These are phyloP conservation scores for Myotis brandtii DNA, from an alignment of 2,113 vertebrate genomes.

Conservation along the genomic window DNA sequence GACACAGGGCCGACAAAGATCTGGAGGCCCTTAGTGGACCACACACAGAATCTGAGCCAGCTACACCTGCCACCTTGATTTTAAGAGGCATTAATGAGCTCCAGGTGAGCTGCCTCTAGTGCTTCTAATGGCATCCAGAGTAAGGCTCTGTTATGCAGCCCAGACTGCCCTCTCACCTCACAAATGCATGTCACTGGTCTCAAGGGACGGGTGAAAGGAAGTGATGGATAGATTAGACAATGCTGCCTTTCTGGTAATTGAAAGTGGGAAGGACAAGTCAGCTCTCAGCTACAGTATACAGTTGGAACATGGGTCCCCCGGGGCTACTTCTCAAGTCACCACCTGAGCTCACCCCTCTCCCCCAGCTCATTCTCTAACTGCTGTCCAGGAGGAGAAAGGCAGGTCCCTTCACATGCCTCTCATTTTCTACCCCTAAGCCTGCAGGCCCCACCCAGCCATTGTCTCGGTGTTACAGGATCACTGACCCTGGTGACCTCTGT, in stretches of 20 bases:
- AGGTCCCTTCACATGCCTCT: neutral
- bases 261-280: neutral
- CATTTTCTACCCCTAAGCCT: rapidly evolving
- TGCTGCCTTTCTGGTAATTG: neutral
- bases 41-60: neutral
- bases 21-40: neutral
- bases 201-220: neutral
- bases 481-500: neutral
- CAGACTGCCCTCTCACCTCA: slow-evolving; percentile 22
- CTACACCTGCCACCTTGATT: neutral
- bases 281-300: neutral
- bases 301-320: neutral
- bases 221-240: neutral
- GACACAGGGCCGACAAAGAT: neutral
- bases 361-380: neutral
- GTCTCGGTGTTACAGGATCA: neutral
- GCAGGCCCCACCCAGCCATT: neutral
- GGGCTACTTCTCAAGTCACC: slow-evolving; percentile 5
- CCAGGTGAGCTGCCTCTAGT: neutral
- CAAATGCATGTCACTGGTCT: neutral
- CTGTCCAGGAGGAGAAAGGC: slow-evolving; percentile 2
- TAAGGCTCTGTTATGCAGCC: neutral
- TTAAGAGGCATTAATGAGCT: neutral
- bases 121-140: neutral
- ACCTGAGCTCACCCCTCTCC: neutral